phyloP scores from a whole-genome alignment of 2,797 vertebrate species.

The Siniperca scherzeri region DNA sequence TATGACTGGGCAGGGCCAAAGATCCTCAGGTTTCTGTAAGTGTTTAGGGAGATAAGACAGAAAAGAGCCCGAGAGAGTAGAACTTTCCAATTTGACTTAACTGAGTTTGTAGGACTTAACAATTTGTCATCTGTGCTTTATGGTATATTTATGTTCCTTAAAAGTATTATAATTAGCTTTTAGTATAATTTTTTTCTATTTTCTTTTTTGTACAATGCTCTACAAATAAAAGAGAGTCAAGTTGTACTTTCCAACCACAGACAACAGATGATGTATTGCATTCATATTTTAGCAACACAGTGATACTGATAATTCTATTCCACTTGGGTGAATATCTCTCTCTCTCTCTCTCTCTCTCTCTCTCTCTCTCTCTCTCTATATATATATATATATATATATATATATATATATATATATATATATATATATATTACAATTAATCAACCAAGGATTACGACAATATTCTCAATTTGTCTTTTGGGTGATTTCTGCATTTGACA shows the following conservation, averaged over 20 bases:
- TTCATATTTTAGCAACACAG: not conserved
- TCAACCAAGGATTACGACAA: not conserved
- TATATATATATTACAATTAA: not conserved
- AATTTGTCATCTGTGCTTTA: not conserved
- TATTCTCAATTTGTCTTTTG: not conserved
- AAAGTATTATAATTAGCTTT: not conserved
- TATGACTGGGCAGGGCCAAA: not conserved
- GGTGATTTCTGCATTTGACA: not conserved
- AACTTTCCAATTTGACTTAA: not conserved
- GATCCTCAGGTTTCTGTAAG: not conserved
- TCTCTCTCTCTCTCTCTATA: too few relatives aligned
- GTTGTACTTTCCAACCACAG: not conserved
- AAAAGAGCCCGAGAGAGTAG: not conserved
- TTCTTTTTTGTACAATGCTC: not conserved
- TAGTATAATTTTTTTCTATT: not conserved
- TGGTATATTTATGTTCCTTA: not conserved
- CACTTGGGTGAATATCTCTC: not conserved
- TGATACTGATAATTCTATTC: not conserved
- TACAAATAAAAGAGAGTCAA: not conserved
- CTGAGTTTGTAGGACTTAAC: not conserved
- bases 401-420: too few relatives aligned
- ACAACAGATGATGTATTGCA: not conserved
- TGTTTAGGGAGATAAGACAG: not conserved
- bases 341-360: too few relatives aligned
- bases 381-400: too few relatives aligned